These are phyloP conservation scores for Nyctereutes procyonoides DNA, from an alignment of 2,113 vertebrate genomes.

Conservation along the genomic window DNA sequence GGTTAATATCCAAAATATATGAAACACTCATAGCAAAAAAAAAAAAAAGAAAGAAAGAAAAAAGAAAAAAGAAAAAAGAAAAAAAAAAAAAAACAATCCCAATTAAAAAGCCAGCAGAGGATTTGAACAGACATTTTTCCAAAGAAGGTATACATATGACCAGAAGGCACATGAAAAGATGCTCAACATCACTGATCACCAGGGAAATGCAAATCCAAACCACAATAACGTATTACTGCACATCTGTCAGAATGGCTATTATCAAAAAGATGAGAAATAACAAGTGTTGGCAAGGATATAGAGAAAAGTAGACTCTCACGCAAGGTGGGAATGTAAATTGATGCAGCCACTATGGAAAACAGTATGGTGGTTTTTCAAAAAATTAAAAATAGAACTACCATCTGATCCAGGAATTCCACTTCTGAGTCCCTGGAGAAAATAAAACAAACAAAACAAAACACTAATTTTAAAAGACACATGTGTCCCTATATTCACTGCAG, in stretches of 20 bases:
- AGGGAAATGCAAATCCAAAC: background rate
- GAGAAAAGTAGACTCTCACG: background rate
- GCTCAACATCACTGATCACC: background rate
- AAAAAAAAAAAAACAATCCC: background rate
- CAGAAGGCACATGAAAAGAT: background rate
- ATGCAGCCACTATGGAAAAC: background rate
- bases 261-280: background rate
- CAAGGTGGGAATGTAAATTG: background rate
- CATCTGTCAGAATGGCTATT: background rate
- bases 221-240: background rate
- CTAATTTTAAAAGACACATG: background rate
- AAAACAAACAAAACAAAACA: background rate
- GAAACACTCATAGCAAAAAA: background rate
- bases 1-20: background rate
- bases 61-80: background rate
- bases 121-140: background rate
- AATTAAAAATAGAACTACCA: background rate
- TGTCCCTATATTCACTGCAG: background rate
- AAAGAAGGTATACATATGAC: background rate
- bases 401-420: background rate
- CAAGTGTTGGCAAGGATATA: background rate
- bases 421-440: background rate
- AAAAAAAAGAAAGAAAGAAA: background rate
- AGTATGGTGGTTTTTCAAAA: background rate
- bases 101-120: background rate